A percentile compares a stretch with the other conserved stretches of the same genome.
Evolutionary conservation across 1,140 invertebrate species (phyloP).

Genomic region (Tribolium madens): DNA sequence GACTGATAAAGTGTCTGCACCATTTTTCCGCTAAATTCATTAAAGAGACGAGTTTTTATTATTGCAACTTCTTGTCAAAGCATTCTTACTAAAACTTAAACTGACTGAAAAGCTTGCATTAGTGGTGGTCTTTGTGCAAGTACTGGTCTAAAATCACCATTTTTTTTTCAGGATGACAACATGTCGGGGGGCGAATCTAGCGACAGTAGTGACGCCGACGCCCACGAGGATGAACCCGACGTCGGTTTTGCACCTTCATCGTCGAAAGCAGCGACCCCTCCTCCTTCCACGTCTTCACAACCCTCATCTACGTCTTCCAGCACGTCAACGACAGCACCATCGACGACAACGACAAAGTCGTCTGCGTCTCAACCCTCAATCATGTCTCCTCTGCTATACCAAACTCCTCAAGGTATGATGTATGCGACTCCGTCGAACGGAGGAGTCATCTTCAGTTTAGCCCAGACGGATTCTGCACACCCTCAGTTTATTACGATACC

Average conservation of each 20-base stretch:
- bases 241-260: slow-evolving; percentile 46
- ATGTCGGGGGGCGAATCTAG: slow-evolving; percentile 62
- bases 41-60: slow-evolving; percentile 5
- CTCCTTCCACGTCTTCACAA: slow-evolving; percentile 22
- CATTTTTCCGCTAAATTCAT: slow-evolving; percentile 26
- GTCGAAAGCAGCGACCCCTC: slow-evolving; percentile 27
- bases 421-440: slow-evolving; percentile 63
- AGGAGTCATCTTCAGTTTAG: slow-evolving; percentile 64
- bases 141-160: too few relatives aligned
- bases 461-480: slow-evolving; percentile 62
- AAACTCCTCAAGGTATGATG: slow-evolving; percentile 64
- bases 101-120: neutral
- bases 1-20: slow-evolving; percentile 10
- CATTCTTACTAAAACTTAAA: slow-evolving; percentile 2
- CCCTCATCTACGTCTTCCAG: slow-evolving; percentile 40
- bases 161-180: slow-evolving; percentile 63
- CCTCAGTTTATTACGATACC: slow-evolving; percentile 74
- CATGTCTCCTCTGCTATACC: slow-evolving; percentile 62
- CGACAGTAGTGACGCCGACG: slow-evolving; percentile 62
- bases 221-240: slow-evolving; percentile 55
- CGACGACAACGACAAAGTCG: slow-evolving; percentile 19
- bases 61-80: neutral
- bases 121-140: neutral
- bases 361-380: slow-evolving; percentile 48
- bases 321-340: slow-evolving; percentile 34